Base-by-base conservation (phyloP, 2,113 vertebrate genomes). In the Caranx melampygus region DNA sequence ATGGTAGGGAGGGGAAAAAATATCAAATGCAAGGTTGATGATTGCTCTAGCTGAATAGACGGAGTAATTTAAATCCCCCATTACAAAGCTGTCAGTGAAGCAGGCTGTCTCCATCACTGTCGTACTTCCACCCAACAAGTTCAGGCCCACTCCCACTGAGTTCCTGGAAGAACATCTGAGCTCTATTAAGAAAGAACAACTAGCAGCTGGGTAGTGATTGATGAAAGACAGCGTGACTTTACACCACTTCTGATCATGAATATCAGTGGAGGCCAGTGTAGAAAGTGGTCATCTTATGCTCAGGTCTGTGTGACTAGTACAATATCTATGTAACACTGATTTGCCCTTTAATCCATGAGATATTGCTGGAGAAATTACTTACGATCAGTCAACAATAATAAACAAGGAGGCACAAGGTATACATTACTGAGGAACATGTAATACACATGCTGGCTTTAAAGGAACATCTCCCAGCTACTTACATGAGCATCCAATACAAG, bases 41-140 rank as follows among this genome's bases (percentile, higher is more conserved):
- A 26, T 71, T 69, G 35, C 58, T 84, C 6, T 63, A 83, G 61
- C 45, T 80, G 64, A 88, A 89, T 73, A 82, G 83, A 82, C 73
- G 57, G 75, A 68, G 78, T 66, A 12, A 85, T 92, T 89, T 88
- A 54, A 74, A 78, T 66, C 52, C 26, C 13, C 47, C 49, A 74
- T 87, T 76, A 81, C 52, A 88, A 86, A 83, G 54, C 75, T 81
- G 52, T 64, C 60, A 63, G 52, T 45, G 65, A 84, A 69, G 55
- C 33, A 67, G 47, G 72, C 57, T 73, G 49, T 37, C 78, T 73
- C 45, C 35, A 35, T 18, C 51, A 60, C 40, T 5, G 1, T 33
- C 9, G 0, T 3, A 5, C 20, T 33, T 51, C 44, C 49, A 57
- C 16, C n/a, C 3, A 3, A 6, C 2, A 0, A 72, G 52, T 69